phyloP scores from a whole-genome alignment of 2,113 vertebrate genomes.

The Okapia johnstoni region DNA sequence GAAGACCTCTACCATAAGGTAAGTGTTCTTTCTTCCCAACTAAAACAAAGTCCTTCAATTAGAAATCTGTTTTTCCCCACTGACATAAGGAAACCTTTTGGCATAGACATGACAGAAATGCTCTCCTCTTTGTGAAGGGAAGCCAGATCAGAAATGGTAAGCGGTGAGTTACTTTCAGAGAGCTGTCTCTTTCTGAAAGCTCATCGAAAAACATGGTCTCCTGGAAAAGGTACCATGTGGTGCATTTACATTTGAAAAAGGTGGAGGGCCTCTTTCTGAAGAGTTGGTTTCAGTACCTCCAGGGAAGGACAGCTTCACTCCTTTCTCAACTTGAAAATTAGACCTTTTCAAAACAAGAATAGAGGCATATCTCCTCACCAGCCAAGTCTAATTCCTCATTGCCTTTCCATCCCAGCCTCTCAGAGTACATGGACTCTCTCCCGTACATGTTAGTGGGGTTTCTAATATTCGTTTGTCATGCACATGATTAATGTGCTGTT shows the following conservation, averaged over 20 bases:
- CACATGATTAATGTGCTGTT: background rate
- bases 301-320: background rate
- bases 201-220: background rate
- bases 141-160: background rate
- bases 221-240: background rate
- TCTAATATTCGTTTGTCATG: background rate
- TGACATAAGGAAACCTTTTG: background rate
- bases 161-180: background rate
- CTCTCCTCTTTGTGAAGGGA: background rate
- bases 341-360: background rate
- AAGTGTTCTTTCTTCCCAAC: conserved; percentile 39
- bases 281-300: background rate
- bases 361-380: background rate
- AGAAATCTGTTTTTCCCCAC: background rate
- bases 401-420: background rate
- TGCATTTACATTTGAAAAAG: background rate
- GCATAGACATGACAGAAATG: background rate
- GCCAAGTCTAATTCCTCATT: background rate
- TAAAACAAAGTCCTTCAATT: background rate
- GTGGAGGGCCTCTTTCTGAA: background rate
- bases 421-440: background rate
- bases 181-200: background rate
- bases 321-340: background rate
- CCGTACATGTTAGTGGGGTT: background rate
- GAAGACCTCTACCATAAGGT: conserved; percentile 90